Evolutionary conservation across 2,113 vertebrate genomes (phyloP).

Genomic region (Oxyura jamaicensis): DNA sequence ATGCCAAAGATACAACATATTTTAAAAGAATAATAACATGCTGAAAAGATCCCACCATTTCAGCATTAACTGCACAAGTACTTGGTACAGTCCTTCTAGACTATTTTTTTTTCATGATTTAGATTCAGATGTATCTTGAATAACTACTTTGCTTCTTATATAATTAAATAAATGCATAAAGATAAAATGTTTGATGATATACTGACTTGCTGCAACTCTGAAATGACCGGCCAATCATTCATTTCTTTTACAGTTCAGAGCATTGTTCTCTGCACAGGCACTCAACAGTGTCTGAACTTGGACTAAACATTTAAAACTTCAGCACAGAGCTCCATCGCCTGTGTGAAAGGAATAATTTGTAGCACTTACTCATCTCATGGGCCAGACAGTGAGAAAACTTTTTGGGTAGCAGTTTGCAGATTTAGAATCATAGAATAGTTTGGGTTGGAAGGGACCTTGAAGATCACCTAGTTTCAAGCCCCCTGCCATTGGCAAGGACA

Average conservation of each 20-base stretch:
- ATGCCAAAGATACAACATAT: conserved; percentile 6
- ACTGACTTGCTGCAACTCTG: not conserved
- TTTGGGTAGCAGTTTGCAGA: not conserved
- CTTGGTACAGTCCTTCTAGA: not conserved
- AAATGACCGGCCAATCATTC: not conserved
- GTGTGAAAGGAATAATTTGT: not conserved
- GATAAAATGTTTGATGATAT: not conserved
- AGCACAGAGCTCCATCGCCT: not conserved
- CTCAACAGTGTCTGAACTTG: not conserved
- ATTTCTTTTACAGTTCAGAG: not conserved
- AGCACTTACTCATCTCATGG: accelerated
- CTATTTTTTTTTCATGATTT: not conserved
- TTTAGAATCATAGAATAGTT: not conserved
- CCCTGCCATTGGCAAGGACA: too few species aligned
- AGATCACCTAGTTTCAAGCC: too few species aligned
- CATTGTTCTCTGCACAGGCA: too few species aligned
- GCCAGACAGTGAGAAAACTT: not conserved
- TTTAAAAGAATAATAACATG: not conserved
- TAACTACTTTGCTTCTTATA: not conserved
- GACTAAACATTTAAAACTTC: not conserved
- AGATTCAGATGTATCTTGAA: not conserved
- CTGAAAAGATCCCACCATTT: not conserved
- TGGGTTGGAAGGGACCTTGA: too few species aligned
- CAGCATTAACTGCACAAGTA: not conserved
- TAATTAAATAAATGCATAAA: not conserved